Percentiles rank a stretch among this genome's conserved stretches.
phyloP scores from a whole-genome alignment of 2,113 vertebrate species.

The Brevimyrus niger region DNA sequence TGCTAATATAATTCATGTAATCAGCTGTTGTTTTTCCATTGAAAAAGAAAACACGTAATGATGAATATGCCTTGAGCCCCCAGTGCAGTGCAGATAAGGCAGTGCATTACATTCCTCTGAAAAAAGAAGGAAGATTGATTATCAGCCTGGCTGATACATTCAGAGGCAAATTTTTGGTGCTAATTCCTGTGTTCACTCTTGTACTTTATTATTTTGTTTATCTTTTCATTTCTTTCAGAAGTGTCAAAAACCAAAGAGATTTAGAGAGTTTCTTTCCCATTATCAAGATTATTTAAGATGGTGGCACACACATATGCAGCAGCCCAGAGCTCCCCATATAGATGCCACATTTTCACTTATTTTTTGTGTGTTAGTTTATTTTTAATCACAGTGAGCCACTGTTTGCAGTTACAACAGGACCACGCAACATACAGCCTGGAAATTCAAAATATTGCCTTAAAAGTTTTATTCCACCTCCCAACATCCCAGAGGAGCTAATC shows the following conservation, averaged over 20 bases:
- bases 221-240: background rate
- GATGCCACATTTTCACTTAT: too few species aligned
- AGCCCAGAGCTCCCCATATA: too few species aligned
- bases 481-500: too few species aligned
- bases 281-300: background rate
- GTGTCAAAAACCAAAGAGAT: background rate
- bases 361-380: too few species aligned
- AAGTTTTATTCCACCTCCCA: too few species aligned
- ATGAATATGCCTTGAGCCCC: background rate
- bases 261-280: background rate
- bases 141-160: background rate
- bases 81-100: background rate
- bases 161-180: background rate
- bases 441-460: too few species aligned
- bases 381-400: too few species aligned
- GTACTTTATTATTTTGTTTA: background rate
- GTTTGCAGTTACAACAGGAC: too few species aligned
- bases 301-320: too few species aligned
- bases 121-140: background rate
- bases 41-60: background rate
- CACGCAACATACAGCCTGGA: too few species aligned
- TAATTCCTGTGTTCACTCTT: background rate
- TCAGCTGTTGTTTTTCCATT: background rate
- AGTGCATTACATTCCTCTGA: background rate
- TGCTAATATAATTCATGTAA: background rate